phyloP scores from a whole-genome alignment of 2,113 vertebrate species.

The Toxotes chatareus region DNA sequence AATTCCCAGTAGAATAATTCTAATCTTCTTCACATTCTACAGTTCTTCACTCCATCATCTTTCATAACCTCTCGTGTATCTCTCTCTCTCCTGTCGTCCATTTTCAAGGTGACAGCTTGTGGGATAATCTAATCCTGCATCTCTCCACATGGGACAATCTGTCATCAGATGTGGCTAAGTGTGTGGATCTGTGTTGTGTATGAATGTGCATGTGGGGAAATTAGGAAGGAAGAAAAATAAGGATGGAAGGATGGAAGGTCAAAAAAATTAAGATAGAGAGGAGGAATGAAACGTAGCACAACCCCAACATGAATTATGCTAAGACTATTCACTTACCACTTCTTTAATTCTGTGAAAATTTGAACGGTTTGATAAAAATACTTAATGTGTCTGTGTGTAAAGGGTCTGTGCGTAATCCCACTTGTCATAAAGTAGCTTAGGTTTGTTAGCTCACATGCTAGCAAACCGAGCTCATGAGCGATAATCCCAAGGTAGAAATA shows the following conservation, averaged over 20 bases:
- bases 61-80: conserved; percentile 4
- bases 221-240: neutral
- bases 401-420: neutral
- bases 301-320: neutral
- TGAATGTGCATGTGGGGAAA: neutral
- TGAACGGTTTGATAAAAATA: neutral
- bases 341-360: neutral
- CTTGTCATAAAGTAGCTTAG: neutral
- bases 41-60: conserved; percentile 26
- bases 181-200: conserved; percentile 12
- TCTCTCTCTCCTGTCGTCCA: conserved; percentile 21
- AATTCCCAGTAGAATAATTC: neutral
- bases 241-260: neutral
- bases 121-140: conserved; percentile 58
- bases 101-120: conserved; percentile 64
- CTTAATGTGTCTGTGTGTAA: neutral
- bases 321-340: neutral
- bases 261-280: neutral
- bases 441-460: neutral
- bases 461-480: neutral
- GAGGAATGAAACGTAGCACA: neutral
- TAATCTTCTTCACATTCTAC: conserved; percentile 3
- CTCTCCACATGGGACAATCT: conserved; percentile 46
- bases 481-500: neutral
- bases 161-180: conserved; percentile 27